Evolutionary conservation across 1,140 invertebrate genomes (phyloP).

Genomic region (Agraylea sexmaculata): DNA sequence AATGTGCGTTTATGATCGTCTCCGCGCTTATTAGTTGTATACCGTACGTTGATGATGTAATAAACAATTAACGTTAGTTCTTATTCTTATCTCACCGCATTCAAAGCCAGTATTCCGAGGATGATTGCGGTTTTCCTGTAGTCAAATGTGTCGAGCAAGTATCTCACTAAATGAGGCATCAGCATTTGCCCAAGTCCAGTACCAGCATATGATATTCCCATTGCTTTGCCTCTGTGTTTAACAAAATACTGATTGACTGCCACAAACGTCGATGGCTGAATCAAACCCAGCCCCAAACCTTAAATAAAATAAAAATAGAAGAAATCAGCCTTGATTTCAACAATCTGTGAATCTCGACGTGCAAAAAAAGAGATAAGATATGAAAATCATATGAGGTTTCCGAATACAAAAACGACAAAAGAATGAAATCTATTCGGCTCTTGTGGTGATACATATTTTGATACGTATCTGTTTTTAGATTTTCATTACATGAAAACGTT

Average conservation of each 20-base stretch:
- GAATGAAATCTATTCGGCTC: too few relatives aligned
- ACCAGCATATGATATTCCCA: conserved; percentile 55
- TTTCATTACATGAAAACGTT: too few relatives aligned
- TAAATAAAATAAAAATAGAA: too few relatives aligned
- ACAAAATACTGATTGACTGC: conserved; percentile 62
- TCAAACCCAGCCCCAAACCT: conserved; percentile 52
- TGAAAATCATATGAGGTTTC: too few relatives aligned
- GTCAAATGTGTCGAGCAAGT: conserved; percentile 44
- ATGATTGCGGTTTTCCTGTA: conserved; percentile 46
- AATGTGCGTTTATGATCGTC: not conserved
- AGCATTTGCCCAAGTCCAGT: conserved; percentile 62
- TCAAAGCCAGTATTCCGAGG: conserved; percentile 46
- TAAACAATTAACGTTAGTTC: conserved; percentile 6
- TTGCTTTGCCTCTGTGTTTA: conserved; percentile 50
- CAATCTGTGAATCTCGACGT: too few relatives aligned
- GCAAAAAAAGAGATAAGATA: too few relatives aligned
- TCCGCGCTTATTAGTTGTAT: too few relatives aligned
- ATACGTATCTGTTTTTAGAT: too few relatives aligned
- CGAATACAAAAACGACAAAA: too few relatives aligned
- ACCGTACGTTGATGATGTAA: conserved; percentile 1
- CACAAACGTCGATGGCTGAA: conserved; percentile 55
- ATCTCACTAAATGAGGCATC: conserved; percentile 54
- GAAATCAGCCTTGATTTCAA: too few relatives aligned
- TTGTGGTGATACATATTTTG: too few relatives aligned
- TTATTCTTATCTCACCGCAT: conserved; percentile 40